These are phyloP conservation scores for Brachionichthys hirsutus DNA, from an alignment of 2,113 vertebrate species.

Conservation along the genomic window DNA sequence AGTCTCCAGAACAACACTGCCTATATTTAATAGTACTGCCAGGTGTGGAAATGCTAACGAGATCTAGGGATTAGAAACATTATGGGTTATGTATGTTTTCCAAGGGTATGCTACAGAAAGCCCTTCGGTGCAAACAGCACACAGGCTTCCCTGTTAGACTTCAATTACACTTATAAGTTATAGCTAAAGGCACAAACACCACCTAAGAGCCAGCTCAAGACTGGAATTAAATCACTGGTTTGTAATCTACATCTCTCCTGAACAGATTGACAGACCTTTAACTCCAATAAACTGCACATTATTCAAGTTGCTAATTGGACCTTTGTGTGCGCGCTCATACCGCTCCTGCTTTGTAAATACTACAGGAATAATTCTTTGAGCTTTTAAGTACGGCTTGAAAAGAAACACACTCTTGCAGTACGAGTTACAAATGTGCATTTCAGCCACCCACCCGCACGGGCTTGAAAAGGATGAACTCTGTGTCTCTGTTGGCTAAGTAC, in stretches of 20 bases:
- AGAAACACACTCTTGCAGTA: slow-evolving; percentile 16
- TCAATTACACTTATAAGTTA: slow-evolving; percentile 41
- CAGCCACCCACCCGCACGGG: slow-evolving; percentile 89
- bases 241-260: neutral
- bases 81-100: too few relatives aligned
- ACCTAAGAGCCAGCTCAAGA: slow-evolving; percentile 1
- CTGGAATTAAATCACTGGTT: neutral
- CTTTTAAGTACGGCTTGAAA: slow-evolving; percentile 36
- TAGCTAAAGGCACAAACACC: slow-evolving; percentile 27
- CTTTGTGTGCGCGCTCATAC: neutral
- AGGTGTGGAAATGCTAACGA: too few relatives aligned
- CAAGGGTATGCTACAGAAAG: too few relatives aligned
- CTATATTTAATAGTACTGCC: too few relatives aligned
- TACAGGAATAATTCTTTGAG: slow-evolving; percentile 12
- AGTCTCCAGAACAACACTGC: too few relatives aligned
- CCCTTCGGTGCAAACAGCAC: slow-evolving; percentile 19
- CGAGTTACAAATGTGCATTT: slow-evolving; percentile 18
- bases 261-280: slow-evolving; percentile 6
- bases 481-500: slow-evolving; percentile 96
- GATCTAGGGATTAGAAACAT: too few relatives aligned
- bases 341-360: slow-evolving; percentile 1
- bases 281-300: slow-evolving; percentile 9
- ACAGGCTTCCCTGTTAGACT: slow-evolving; percentile 55
- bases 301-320: slow-evolving; percentile 9
- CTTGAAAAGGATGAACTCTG: slow-evolving; percentile 97